Conservation (phyloP, 2,888 invertebrate species). For the Pollenia amentaria region DNA sequence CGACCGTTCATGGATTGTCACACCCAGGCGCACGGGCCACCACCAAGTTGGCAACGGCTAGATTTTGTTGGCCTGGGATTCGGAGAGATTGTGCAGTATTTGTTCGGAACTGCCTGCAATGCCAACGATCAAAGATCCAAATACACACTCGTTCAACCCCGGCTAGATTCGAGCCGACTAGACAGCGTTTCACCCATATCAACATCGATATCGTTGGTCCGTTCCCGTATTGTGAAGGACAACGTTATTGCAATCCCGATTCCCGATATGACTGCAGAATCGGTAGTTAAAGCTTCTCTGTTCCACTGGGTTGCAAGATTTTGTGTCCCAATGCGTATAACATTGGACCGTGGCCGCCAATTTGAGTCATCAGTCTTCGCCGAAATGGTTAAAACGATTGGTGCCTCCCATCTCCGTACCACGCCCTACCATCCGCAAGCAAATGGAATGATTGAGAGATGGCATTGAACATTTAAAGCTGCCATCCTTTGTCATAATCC, state of each 20-base stretch:
- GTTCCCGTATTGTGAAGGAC: too few species aligned
- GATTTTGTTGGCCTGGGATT: constrained; percentile 4
- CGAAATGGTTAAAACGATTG: neutral
- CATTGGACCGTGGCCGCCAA: constrained; percentile 37
- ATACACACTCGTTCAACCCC: constrained; percentile 5
- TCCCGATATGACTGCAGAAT: neutral
- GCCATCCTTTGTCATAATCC: too few species aligned
- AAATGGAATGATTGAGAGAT: too few species aligned
- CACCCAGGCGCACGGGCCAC: neutral
- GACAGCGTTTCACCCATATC: neutral
- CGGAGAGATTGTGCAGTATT: neutral
- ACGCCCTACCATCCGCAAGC: neutral
- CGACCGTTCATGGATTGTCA: neutral
- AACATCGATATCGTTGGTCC: too few species aligned
- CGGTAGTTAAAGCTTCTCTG: constrained; percentile 1
- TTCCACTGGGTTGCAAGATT: constrained; percentile 26
- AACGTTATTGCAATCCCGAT: neutral
- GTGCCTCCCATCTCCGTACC: neutral
- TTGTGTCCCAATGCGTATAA: constrained; percentile 44
- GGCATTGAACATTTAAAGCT: too few species aligned
- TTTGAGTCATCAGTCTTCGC: constrained; percentile 40
- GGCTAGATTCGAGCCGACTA: neutral
- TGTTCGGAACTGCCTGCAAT: neutral
- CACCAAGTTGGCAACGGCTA: neutral
- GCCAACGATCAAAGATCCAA: too few species aligned